These are phyloP conservation scores for Cyclophora punctaria DNA, from an alignment of 2,888 invertebrate genomes.

Conservation along the genomic window DNA sequence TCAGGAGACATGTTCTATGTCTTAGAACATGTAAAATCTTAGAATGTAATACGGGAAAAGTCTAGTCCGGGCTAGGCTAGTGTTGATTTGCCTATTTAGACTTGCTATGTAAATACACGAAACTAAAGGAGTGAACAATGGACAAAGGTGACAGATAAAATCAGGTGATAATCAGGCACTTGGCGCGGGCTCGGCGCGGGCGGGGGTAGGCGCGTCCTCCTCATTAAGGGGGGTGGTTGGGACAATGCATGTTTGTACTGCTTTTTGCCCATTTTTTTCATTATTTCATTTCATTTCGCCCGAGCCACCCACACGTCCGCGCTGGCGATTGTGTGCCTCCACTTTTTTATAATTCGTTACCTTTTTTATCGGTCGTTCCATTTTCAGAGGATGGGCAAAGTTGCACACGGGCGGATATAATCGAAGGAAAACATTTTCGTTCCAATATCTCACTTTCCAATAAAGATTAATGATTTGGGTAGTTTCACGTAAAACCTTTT, in stretches of 20 bases:
- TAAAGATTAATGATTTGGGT: too few relatives aligned
- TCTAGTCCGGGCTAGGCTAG: too few relatives aligned
- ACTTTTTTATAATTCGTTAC: constrained; percentile 75
- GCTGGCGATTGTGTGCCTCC: constrained; percentile 72
- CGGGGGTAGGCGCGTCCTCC: constrained; percentile 39
- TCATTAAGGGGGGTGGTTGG: constrained; percentile 65
- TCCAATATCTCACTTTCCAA: too few relatives aligned
- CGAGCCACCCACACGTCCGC: constrained; percentile 69
- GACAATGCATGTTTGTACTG: constrained; percentile 76
- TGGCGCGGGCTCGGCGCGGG: constrained; percentile 50
- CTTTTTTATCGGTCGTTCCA: constrained; percentile 75
- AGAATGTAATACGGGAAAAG: too few relatives aligned
- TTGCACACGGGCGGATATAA: constrained; percentile 36
- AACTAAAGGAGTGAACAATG: constrained; percentile 5
- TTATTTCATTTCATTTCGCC: constrained; percentile 76
- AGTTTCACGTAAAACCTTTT: too few relatives aligned
- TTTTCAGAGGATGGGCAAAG: constrained; percentile 69
- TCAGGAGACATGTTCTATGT: too few relatives aligned
- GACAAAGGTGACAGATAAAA: constrained; percentile 44
- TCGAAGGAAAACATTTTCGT: too few relatives aligned
- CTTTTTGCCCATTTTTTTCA: constrained; percentile 76
- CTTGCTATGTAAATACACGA: constrained; percentile 5
- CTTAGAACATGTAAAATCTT: too few relatives aligned
- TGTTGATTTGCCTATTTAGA: too few relatives aligned
- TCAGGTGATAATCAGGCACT: constrained; percentile 72